Conservation (phyloP, 2,797 vertebrate species). For the Xerus rutilus region DNA sequence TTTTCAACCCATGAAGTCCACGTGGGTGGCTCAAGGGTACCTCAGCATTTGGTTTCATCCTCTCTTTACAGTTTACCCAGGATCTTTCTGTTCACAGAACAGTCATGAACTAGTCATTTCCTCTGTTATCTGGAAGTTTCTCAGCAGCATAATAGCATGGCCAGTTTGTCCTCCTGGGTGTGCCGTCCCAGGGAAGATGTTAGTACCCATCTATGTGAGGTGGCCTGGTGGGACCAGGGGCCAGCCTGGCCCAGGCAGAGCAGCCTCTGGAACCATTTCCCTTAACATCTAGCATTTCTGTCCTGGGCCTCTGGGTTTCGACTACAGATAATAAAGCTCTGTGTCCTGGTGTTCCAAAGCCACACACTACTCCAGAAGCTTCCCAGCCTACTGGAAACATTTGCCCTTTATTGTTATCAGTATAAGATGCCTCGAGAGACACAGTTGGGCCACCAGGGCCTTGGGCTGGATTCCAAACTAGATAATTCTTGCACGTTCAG, state of each 20-base stretch:
- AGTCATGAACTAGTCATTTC: not conserved
- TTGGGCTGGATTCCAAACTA: not conserved
- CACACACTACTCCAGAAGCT: not conserved
- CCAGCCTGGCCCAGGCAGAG: not conserved
- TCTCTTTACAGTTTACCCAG: not conserved
- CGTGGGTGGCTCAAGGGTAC: too few relatives aligned
- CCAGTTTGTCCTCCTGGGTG: rapidly evolving
- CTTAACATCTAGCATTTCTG: not conserved
- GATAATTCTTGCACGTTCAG: not conserved
- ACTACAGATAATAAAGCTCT: not conserved
- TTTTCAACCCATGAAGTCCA: not conserved
- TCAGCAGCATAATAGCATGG: not conserved
- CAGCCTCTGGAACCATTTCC: not conserved
- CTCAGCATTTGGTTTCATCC: not conserved
- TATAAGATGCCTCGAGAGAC: not conserved
- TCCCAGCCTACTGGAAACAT: not conserved
- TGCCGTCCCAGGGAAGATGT: not conserved
- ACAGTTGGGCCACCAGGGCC: not conserved
- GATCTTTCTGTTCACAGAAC: not conserved
- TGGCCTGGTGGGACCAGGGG: not conserved
- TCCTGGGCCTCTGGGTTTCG: rapidly evolving
- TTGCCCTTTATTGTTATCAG: not conserved
- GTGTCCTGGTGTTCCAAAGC: not conserved
- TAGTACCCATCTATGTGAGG: rapidly evolving
- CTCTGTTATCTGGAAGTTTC: not conserved